Base-by-base conservation (phyloP, 2,888 invertebrate genomes). In the Tetrapedia diversipes region DNA sequence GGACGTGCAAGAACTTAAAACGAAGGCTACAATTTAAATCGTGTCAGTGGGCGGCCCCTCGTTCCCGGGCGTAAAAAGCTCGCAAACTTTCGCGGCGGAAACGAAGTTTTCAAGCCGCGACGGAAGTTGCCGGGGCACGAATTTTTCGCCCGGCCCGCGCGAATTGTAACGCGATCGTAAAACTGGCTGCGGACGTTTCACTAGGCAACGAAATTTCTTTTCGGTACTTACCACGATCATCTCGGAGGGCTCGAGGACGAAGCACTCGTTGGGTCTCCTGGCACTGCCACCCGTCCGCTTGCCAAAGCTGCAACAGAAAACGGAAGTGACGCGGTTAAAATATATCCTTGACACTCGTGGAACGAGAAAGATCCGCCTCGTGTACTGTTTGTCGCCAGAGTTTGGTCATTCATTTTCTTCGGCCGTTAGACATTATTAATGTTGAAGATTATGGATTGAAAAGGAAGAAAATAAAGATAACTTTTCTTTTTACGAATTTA, bases 211-310 rank as follows among this genome's bases (percentile, higher is more conserved):
- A 27, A 24, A 11, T 4, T 32, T 6, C 7, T 4, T 22, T 45
- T 10, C 11, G 39, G 10, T 83, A 95, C 96, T 95, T 92, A 96
- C 96, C 92, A 96, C 96, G 90, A 97, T 96, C 96, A 97, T 96
- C 93, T 97, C 97, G 88, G 96, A 96, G 77, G 96, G 95, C 92
- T 97, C 97, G 91, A 97, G 93, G 79, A 96, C 95, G 92, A 97
- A 95, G 92, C 97, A 97, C 92, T 97, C 96, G 92, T 96, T 96
- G 85, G 95, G 95, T 86, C 97, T 93, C 82, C 96, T 93, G 84
- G 95, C 95, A 91, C 95, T 95, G 90, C 95, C 95, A 79, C 95
- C 95, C 86, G 95, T 95, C 88, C 96, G 93, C 92, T 96, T 96
- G 86, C 96, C 97, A 92, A 97, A 96, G 93, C 97, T 97, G 93